phyloP scores from a whole-genome alignment of 2,113 vertebrate genomes.

The Myiozetetes cayanensis region DNA sequence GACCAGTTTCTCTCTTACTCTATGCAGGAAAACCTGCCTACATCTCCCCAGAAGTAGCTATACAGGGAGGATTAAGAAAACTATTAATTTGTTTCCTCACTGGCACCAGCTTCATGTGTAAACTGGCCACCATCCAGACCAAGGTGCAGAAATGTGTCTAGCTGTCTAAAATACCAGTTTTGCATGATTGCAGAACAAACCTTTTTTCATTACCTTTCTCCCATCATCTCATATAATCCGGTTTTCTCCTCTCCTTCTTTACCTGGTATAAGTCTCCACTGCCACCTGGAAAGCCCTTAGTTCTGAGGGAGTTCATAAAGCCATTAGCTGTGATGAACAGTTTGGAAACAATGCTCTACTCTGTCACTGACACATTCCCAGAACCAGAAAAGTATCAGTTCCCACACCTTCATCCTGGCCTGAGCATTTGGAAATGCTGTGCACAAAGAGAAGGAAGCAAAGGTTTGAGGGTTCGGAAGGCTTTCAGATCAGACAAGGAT shows the following conservation, averaged over 20 bases:
- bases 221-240: neutral
- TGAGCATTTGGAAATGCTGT: neutral
- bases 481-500: neutral
- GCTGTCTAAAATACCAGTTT: neutral
- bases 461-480: neutral
- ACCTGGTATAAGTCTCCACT: neutral
- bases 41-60: neutral
- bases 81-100: neutral
- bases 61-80: neutral
- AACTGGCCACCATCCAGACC: neutral
- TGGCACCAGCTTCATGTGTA: neutral
- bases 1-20: neutral
- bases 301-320: neutral
- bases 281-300: neutral
- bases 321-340: neutral
- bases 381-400: neutral
- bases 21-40: neutral
- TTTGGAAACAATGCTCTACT: neutral
- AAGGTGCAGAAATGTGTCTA: neutral
- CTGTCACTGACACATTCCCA: neutral
- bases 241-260: neutral
- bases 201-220: neutral
- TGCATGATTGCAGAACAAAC: neutral
- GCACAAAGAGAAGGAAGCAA: neutral
- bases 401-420: neutral